Conservation (phyloP, 2,888 invertebrate genomes). For the Aporophyla nigra region DNA sequence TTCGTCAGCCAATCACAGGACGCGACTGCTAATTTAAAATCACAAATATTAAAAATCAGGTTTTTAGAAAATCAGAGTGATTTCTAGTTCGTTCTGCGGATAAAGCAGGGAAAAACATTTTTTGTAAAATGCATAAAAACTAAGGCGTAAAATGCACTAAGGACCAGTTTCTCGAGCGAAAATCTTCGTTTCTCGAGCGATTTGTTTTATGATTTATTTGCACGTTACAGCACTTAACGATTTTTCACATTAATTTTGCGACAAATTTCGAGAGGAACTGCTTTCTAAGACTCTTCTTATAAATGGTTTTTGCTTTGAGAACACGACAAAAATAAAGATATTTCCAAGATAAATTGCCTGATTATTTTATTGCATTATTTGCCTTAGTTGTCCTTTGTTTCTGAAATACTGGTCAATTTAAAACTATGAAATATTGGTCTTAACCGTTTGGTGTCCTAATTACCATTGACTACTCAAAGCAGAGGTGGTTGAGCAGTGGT, state of each 20-base stretch:
- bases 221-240: no score
- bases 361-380: constrained; percentile 7
- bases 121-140: not conserved
- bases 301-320: not conserved
- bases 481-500: no score
- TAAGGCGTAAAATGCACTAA: constrained; percentile 14
- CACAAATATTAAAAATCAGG: not conserved
- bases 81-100: no score
- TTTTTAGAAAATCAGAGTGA: constrained; percentile 3
- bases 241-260: no score
- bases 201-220: no score
- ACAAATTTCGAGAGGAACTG: no score
- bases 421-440: not conserved
- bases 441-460: not conserved
- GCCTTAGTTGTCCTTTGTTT: not conserved
- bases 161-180: no score
- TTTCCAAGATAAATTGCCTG: not conserved
- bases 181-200: no score
- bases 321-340: not conserved
- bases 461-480: not conserved
- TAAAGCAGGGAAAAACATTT: not conserved
- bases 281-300: not conserved
- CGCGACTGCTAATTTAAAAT: not conserved
- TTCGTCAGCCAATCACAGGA: not conserved
- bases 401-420: constrained; percentile 21